These are phyloP conservation scores for Megathymus violae DNA, from an alignment of 1,140 invertebrate genomes.

Conservation along the genomic window DNA sequence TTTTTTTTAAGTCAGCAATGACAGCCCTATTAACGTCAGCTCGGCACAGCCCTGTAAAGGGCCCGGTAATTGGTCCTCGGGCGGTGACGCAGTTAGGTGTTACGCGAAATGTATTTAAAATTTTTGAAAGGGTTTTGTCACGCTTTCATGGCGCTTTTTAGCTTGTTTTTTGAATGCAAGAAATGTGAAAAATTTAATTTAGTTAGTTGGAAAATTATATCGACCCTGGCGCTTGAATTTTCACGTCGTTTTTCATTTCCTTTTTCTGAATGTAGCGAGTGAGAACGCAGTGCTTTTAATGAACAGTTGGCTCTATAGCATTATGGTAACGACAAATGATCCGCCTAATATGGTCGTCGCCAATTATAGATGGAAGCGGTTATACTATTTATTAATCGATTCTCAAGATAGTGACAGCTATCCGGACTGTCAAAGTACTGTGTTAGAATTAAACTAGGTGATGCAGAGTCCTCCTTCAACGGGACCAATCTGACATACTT, in stretches of 20 bases:
- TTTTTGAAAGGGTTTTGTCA: conserved; percentile 7
- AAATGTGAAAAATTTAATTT: conserved; percentile 3
- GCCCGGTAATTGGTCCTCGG: conserved; percentile 16
- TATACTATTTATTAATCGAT: too few species aligned
- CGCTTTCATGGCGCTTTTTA: conserved; percentile 5
- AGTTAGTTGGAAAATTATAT: not conserved
- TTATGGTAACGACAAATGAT: too few species aligned
- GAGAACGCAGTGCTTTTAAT: too few species aligned
- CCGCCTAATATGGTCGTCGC: too few species aligned
- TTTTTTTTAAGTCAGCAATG: not conserved
- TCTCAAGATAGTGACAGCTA: too few species aligned
- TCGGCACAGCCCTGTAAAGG: conserved; percentile 8
- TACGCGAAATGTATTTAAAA: conserved; percentile 24
- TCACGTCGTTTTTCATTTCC: not conserved
- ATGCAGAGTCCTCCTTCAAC: too few species aligned
- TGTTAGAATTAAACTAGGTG: too few species aligned
- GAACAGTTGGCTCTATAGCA: too few species aligned
- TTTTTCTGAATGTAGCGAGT: not conserved
- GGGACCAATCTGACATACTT: too few species aligned
- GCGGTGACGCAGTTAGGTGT: conserved; percentile 15
- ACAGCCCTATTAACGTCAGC: not conserved
- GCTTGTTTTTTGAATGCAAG: conserved; percentile 3
- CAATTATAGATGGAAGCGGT: too few species aligned
- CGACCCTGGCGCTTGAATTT: not conserved
- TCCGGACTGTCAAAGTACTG: too few species aligned